Percentiles rank a stretch among this genome's conserved stretches.
These are phyloP conservation scores for Allolobophora icterica DNA, from an alignment of 2,888 invertebrate genomes.

Conservation along the genomic window DNA sequence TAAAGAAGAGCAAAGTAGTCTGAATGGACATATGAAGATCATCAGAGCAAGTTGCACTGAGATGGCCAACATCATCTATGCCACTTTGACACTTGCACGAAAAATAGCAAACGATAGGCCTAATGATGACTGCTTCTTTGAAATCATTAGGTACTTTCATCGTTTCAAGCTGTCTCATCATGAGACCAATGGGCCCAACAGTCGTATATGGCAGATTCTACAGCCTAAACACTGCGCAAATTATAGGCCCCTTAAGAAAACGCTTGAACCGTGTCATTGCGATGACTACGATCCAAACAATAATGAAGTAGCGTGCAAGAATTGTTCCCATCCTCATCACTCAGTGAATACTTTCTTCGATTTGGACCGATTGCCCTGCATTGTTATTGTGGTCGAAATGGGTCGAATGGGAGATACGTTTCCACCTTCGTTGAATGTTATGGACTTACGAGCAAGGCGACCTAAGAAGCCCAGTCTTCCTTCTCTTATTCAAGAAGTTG, in stretches of 20 bases:
- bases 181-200: neutral
- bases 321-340: neutral
- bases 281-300: neutral
- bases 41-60: neutral
- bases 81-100: neutral
- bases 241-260: neutral
- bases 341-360: neutral
- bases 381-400: slow-evolving; percentile 27
- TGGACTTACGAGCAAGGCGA: slow-evolving; percentile 38
- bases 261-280: neutral
- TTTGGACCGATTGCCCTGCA: neutral
- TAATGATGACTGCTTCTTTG: neutral
- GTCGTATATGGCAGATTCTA: neutral
- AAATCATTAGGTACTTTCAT: neutral
- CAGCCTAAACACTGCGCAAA: neutral
- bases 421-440: slow-evolving; percentile 35
- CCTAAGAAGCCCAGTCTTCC: neutral
- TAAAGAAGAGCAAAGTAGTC: neutral
- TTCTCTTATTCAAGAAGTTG: slow-evolving; percentile 34
- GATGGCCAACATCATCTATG: neutral
- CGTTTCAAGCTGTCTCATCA: neutral
- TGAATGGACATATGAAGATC: slow-evolving; percentile 26
- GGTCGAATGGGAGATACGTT: slow-evolving; percentile 38
- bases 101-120: neutral
- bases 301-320: neutral